Base-by-base conservation (phyloP, 2,797 vertebrate genomes). In the Huso huso region DNA sequence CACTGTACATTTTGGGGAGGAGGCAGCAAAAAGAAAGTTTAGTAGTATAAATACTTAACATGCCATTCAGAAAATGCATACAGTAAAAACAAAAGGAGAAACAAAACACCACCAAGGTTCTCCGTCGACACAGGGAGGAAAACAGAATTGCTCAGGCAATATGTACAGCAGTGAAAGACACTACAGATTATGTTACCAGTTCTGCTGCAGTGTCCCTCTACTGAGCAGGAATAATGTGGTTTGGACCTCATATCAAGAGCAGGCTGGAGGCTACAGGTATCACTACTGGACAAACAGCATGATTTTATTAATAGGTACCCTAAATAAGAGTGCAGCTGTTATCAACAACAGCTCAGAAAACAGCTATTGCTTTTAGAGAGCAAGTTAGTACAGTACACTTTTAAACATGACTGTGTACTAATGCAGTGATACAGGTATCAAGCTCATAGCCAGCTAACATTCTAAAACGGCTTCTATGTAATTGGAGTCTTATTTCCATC, bases 161-260 rank as follows among this genome's bases (percentile, higher is more conserved):
- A 37, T 37, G 37, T 37, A 37, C 37, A 37, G 37, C 3, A 37
- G 37, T 37, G 5, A 37, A 37, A 37, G 64, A 57, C 51, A 12
- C 52, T 57, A 57, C 55, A 6, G 12, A 12, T 66, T 58, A 49
- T 4, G 49, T 66, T 66, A 48, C 10, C 50, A 49, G 48, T 49
- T 60, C 37, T 37, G 50, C 8, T 15, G 49, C 4, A 66, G 13
- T 10, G 15, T 51, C 6, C 55, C 37, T 13, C 1, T 6, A 58
- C 7, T 51, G 13, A 50, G 48, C 8, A 68, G 52, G 66, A 37
- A 37, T 18, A 18, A 18, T 18, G 66, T 59, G 61, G 48, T 48
- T 55, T 68, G 66, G 12, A 68, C 62, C 15, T 11, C 60, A 62
- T 68, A 61, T 62, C 49, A 55, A n/a, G 48, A 62, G 18, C 60